Evolutionary conservation across 2,888 invertebrate genomes (phyloP).

Genomic region (Escarpia spicata): DNA sequence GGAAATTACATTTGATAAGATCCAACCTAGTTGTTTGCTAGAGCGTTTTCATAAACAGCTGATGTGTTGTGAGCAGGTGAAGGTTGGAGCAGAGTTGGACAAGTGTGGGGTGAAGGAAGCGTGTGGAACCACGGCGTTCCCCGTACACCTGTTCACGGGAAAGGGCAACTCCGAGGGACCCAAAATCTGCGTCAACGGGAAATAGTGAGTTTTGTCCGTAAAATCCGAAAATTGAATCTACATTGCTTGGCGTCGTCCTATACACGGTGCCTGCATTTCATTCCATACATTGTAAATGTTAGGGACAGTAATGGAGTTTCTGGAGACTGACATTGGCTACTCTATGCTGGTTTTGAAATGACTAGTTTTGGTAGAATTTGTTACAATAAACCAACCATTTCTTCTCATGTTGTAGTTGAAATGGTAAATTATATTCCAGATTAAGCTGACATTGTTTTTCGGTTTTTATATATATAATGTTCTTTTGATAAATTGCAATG

Average conservation of each 20-base stretch:
- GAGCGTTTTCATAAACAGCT: too few relatives aligned
- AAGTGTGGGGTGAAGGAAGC: slow-evolving; percentile 67
- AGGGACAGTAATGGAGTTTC: neutral
- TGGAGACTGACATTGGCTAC: neutral
- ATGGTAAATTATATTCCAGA: too few relatives aligned
- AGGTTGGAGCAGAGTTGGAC: slow-evolving; percentile 53
- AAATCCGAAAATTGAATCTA: neutral
- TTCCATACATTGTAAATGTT: neutral
- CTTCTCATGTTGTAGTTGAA: too few relatives aligned
- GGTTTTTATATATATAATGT: too few relatives aligned
- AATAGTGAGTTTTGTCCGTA: slow-evolving; percentile 64
- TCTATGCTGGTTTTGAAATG: too few relatives aligned
- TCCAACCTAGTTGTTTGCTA: too few relatives aligned
- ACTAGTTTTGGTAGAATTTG: too few relatives aligned
- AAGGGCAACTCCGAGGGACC: slow-evolving; percentile 68
- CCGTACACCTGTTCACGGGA: slow-evolving; percentile 68
- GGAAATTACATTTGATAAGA: too few relatives aligned
- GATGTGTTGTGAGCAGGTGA: slow-evolving; percentile 21
- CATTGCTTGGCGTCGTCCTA: too few relatives aligned
- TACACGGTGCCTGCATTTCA: neutral
- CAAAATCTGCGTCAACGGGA: slow-evolving; percentile 69
- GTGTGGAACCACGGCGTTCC: slow-evolving; percentile 64
- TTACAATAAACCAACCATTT: too few relatives aligned
- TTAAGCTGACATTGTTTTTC: too few relatives aligned
- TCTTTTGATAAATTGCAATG: too few relatives aligned